Evolutionary conservation across 2,113 vertebrate genomes (phyloP), one percentile per base, ranked within the genome.

Genomic region (Mormyrus lacerda): DNA sequence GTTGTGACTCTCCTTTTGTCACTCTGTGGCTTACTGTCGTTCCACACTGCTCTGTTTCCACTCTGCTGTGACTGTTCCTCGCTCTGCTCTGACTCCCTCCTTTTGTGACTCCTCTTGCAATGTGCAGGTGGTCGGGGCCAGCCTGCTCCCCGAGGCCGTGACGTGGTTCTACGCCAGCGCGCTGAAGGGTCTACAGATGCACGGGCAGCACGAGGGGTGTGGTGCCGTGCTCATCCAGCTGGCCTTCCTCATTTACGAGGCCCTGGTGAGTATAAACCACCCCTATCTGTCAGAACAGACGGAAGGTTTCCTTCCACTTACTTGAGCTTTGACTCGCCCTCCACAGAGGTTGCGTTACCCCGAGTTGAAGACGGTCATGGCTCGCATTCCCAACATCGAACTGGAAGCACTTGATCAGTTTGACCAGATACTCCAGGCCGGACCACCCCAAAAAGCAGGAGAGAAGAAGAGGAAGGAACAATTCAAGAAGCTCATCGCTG

Each of bases 401-500:
- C 89, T 93, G 50, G 97, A 99, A 2, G 95, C 96, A n/a, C 93
- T 99, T 92, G 97, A 97, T 90, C 97, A 97, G 92, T 99, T 97
- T 91, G 98, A 99, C 91, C 95, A 96, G 90, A 96, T 96, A 91
- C 95, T 99, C 4, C 91, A 98, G 47, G 97, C 97, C 88, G 96
- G 97, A 27, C 94, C 93, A 0, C 91, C 94, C 73, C 97, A 97
- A 92, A 98, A 97, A 84, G 91, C 92, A 13, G 94, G 96, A 87
- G 98, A 99, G 45, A 99, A 99, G 92, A 97, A 97, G 92, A 96
- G 96, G 92, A 98, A 96, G 94, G 98, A 99, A 91, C 96, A 98
- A 90, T 99, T 99, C 93, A 99, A 96, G 94, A 97, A 97, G 91
- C 97, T 99, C 85, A 96, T 99, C 13, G 95, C 97, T 55, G 98